Conservation (phyloP, 2,797 vertebrate genomes). For the Tragopan temminckii region DNA sequence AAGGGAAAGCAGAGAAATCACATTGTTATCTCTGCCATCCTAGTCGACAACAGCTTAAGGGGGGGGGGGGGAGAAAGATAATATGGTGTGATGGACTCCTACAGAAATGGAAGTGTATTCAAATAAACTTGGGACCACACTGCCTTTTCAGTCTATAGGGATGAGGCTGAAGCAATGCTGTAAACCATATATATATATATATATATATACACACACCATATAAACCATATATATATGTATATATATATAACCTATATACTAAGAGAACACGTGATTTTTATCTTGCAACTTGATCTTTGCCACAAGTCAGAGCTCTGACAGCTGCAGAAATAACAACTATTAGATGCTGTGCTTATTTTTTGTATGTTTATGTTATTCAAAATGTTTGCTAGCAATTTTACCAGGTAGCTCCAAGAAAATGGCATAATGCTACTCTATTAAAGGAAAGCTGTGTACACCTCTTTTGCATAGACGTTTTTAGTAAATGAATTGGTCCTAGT, state of each 20-base stretch:
- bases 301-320: neutral
- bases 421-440: neutral
- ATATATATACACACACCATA: no score
- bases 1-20: neutral
- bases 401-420: neutral
- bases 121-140: neutral
- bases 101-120: neutral
- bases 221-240: no score
- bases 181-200: neutral
- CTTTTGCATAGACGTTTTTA: neutral
- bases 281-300: rapidly evolving
- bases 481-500: neutral
- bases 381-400: neutral
- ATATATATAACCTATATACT: no score
- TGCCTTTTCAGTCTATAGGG: neutral
- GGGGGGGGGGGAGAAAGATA: neutral
- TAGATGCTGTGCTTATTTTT: neutral
- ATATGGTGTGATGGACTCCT: neutral
- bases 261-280: neutral
- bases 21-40: neutral
- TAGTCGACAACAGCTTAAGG: neutral
- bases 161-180: neutral
- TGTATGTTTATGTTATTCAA: neutral
- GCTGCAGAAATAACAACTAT: neutral
- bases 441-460: neutral